Percentiles rank a stretch among this genome's conserved stretches.
These are phyloP conservation scores for Nemapogon koenigi DNA, from an alignment of 2,888 invertebrate genomes.

Conservation along the genomic window DNA sequence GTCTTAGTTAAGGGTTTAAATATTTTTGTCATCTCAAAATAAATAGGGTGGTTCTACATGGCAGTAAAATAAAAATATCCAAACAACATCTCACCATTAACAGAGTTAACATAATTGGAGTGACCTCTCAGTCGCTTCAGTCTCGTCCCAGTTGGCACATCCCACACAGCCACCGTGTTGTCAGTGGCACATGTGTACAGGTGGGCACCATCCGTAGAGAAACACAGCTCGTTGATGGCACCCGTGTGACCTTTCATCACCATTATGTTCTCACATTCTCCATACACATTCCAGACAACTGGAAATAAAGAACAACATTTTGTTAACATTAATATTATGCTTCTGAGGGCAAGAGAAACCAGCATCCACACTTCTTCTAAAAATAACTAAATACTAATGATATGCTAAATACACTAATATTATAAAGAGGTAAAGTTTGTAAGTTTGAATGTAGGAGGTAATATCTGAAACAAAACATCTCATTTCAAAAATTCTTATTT, in stretches of 20 bases:
- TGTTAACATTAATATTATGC: constrained; percentile 2
- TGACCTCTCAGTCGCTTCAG: constrained; percentile 91
- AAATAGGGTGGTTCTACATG: too few relatives aligned
- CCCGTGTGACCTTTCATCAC: constrained; percentile 94
- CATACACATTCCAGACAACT: constrained; percentile 97
- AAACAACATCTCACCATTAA: constrained; percentile 57
- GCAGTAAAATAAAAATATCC: too few relatives aligned
- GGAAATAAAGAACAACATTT: too few relatives aligned
- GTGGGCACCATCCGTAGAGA: constrained; percentile 83
- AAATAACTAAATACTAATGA: too few relatives aligned
- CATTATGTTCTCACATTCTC: constrained; percentile 96
- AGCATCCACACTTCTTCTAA: too few relatives aligned
- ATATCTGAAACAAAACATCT: too few relatives aligned
- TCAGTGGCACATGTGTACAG: constrained; percentile 94
- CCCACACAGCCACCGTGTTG: constrained; percentile 95
- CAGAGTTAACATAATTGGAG: constrained; percentile 76
- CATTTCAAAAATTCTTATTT: too few relatives aligned
- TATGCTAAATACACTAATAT: too few relatives aligned
- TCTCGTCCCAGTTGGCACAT: constrained; percentile 85
- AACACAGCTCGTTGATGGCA: constrained; percentile 92
- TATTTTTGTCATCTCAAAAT: too few relatives aligned
- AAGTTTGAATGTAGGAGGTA: too few relatives aligned
- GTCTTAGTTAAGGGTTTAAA: too few relatives aligned
- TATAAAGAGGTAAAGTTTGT: too few relatives aligned
- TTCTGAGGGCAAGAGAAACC: neutral